Base-by-base conservation (phyloP, 1,140 invertebrate species). In the Drosophila ananassae region DNA sequence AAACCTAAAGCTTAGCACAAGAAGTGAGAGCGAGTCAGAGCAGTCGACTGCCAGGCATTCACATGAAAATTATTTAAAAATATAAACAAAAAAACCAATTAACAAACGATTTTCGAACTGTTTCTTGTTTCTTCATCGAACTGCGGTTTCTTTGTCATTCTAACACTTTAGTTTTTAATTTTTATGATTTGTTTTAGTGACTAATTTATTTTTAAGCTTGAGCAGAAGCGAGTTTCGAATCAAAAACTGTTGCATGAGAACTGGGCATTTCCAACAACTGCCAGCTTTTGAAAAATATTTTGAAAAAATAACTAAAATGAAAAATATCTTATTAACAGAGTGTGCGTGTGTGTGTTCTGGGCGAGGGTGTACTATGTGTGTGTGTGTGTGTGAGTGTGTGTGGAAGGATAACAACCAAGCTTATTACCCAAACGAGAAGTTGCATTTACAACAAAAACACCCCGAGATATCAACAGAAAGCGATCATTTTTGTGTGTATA, bases 391-490 rank as follows among this genome's bases (percentile, higher is more conserved):
- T 59, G 52, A 46, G 37, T 56, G 71, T 59, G 62, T 60, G 73
- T 28, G 56, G 54, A 48, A 39, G 9, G 9, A 52, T 56, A 32
- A 46, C 22, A 44, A 37, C 21, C 25, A 28, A 28, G 61, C 28
- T 64, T 67, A 64, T 41, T 63, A 64, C 44, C 59, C 63, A 67
- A 67, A 67, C 63, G 66, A 71, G 67, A 75, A 74, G 63, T 56
- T 68, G 73, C 73, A 77, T 77, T 77, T 77, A 77, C 39, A 60
- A 46, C 39, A 28, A 25, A 2, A 25, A 76, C 30, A 52, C 17
- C 41, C 13, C 13, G 10, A 12, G 12, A 32, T 51, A 52, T 24
- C 46, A 51, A 62, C 21, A 6, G 6, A 25, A 56, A 48, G 28
- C 9, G 61, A 51, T 22, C 62, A 62, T 21, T 32, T 46, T 62